These are phyloP conservation scores for Galeopsomyia nigrocyanea DNA, from an alignment of 2,888 invertebrate genomes.

Conservation along the genomic window DNA sequence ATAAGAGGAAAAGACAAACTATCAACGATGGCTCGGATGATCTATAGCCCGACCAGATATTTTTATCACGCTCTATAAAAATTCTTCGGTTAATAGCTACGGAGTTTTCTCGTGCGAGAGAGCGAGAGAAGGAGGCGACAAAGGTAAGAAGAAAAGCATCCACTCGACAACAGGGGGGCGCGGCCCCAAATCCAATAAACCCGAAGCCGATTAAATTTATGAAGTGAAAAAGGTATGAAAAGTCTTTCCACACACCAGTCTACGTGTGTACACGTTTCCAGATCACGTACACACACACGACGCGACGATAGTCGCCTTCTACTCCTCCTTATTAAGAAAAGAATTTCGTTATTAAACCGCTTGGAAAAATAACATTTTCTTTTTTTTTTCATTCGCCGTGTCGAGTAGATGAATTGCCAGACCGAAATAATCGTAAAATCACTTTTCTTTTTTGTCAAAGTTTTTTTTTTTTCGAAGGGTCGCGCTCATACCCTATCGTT, in stretches of 20 bases:
- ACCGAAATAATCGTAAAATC: slow-evolving; percentile 26
- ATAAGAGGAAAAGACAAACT: not conserved
- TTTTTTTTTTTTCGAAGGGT: too few relatives aligned
- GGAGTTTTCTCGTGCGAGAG: too few relatives aligned
- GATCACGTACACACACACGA: too few relatives aligned
- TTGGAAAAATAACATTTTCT: slow-evolving; percentile 32
- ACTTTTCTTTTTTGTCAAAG: too few relatives aligned
- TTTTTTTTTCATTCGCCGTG: not conserved
- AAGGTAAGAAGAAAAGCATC: slow-evolving; percentile 44
- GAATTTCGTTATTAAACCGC: slow-evolving; percentile 46
- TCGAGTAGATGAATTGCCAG: not conserved
- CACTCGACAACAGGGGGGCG: too few relatives aligned
- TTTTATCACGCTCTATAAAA: slow-evolving; percentile 64
- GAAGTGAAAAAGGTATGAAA: slow-evolving; percentile 62
- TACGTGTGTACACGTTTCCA: too few relatives aligned
- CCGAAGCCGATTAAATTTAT: slow-evolving; percentile 66
- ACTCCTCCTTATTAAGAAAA: slow-evolving; percentile 38
- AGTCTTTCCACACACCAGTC: slow-evolving; percentile 46
- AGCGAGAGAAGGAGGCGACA: slow-evolving; percentile 30
- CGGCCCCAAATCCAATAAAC: slow-evolving; percentile 63
- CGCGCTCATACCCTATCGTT: not conserved
- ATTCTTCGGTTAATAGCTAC: slow-evolving; percentile 63
- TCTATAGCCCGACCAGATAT: slow-evolving; percentile 51
- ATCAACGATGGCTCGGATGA: slow-evolving; percentile 17
- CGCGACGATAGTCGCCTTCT: not conserved